phyloP scores from a whole-genome alignment of 2,888 invertebrate species.

The Phyllotreta striolata region DNA sequence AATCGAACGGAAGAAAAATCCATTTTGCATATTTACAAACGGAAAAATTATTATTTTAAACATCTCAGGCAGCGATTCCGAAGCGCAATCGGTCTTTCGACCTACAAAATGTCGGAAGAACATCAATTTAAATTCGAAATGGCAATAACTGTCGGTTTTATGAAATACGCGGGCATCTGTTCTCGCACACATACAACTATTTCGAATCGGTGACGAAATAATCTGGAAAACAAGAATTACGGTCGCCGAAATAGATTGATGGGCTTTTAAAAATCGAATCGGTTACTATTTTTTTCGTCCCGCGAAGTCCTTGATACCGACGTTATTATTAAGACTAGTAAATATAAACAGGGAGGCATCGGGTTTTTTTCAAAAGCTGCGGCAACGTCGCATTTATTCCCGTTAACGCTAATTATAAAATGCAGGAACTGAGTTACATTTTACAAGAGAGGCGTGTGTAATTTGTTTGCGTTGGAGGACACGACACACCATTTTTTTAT shows the following conservation, averaged over 20 bases:
- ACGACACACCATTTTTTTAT: neutral
- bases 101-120: slow-evolving; percentile 19
- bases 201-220: slow-evolving; percentile 27
- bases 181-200: slow-evolving; percentile 12
- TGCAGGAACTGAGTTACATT: neutral
- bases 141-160: slow-evolving; percentile 29
- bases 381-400: neutral
- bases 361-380: no score
- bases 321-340: no score
- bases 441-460: slow-evolving; percentile 2
- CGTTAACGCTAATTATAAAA: slow-evolving; percentile 12
- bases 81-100: slow-evolving; percentile 12
- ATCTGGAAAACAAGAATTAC: slow-evolving; percentile 22
- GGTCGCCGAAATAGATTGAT: slow-evolving; percentile 24
- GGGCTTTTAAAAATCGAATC: slow-evolving; percentile 23
- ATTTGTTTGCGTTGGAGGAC: slow-evolving; percentile 4
- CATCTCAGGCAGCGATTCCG: no score
- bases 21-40: no score
- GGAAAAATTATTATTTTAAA: no score
- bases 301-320: no score
- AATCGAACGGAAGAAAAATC: no score
- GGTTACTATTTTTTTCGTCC: slow-evolving; percentile 12
- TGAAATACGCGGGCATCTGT: slow-evolving; percentile 28
- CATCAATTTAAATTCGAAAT: slow-evolving; percentile 29
- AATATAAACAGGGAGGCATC: no score